Conservation (phyloP, 2,113 vertebrate species). For the Propithecus coquereli region DNA sequence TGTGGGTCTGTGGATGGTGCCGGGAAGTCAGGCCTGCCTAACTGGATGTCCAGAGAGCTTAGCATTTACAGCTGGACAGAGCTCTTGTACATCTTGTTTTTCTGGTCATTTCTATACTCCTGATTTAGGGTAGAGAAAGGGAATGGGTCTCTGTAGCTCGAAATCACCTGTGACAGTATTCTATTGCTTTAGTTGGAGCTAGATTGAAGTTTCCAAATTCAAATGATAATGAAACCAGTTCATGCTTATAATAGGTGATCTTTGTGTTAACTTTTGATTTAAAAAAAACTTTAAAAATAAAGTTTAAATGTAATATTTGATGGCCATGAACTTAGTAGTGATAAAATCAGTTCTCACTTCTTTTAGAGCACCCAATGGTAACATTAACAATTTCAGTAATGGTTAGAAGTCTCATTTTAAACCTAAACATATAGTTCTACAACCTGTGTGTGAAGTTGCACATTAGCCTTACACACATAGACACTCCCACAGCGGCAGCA, state of each 20-base stretch:
- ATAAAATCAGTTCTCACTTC: neutral
- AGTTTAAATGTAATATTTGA: neutral
- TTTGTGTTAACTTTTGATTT: neutral
- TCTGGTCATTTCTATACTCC: neutral
- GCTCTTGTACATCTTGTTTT: neutral
- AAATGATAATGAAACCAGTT: constrained; percentile 29
- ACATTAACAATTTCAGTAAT: neutral
- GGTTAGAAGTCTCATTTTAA: neutral
- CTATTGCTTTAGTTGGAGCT: neutral
- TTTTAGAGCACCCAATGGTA: neutral
- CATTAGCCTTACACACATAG: neutral
- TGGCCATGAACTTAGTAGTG: neutral
- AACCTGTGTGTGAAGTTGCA: neutral
- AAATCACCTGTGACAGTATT: constrained; percentile 18
- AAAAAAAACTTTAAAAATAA: neutral
- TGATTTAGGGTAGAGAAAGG: neutral
- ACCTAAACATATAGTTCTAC: neutral
- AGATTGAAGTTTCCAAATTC: neutral
- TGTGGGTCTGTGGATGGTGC: neutral
- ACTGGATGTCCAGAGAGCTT: neutral
- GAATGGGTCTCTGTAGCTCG: neutral
- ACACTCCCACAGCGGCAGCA: neutral
- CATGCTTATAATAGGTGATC: neutral
- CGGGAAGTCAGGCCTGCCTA: neutral
- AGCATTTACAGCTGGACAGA: neutral